These are phyloP conservation scores for Cynodonichthys magdalenae DNA, from an alignment of 2,797 vertebrate species.

Conservation along the genomic window DNA sequence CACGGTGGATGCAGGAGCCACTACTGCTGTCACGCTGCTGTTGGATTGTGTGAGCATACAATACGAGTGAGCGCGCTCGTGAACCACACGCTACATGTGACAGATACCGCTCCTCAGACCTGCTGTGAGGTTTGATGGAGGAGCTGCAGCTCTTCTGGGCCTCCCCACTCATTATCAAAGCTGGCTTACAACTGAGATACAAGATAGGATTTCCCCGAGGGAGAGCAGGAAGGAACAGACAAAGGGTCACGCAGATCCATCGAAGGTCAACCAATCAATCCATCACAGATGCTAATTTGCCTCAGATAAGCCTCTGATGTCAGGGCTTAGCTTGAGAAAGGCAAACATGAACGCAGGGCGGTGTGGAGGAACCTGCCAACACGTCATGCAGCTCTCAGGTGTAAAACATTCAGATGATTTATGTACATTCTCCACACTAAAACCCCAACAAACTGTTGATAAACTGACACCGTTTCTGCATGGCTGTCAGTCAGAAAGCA, in stretches of 20 bases:
- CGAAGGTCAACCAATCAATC: constrained; percentile 68
- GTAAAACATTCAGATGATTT: not conserved
- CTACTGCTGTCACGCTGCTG: constrained; percentile 34
- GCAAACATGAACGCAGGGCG: constrained; percentile 6
- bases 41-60: constrained; percentile 34
- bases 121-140: constrained; percentile 37
- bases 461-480: not conserved
- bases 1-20: constrained; percentile 45
- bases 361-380: constrained; percentile 51
- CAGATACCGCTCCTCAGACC: constrained; percentile 5
- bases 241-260: constrained; percentile 59
- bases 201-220: constrained; percentile 46
- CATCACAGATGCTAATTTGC: constrained; percentile 35
- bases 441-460: not conserved
- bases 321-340: constrained; percentile 13
- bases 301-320: constrained; percentile 49
- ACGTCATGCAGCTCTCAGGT: constrained; percentile 14
- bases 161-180: constrained; percentile 43
- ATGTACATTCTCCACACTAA: not conserved
- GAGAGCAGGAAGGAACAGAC: constrained; percentile 29
- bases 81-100: constrained; percentile 1
- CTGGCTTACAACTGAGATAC: constrained; percentile 43
- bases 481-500: constrained; percentile 25
- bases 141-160: constrained; percentile 49
- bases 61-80: not conserved